A percentile compares a stretch with the other conserved stretches of the same genome.
phyloP scores from a whole-genome alignment of 2,797 vertebrate species.

The Adelosebastes latens region DNA sequence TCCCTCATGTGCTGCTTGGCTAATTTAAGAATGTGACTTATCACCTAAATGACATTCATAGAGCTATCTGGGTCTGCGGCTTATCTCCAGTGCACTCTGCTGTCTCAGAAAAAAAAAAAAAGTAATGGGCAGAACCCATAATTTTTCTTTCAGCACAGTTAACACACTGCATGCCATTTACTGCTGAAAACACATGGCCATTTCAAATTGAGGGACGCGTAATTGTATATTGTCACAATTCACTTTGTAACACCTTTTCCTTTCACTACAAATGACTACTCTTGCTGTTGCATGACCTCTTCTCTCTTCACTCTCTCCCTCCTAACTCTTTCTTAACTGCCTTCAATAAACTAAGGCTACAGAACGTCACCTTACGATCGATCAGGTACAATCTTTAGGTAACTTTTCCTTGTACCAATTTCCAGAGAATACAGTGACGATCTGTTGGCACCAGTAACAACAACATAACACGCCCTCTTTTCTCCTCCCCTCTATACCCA shows the following conservation, averaged over 20 bases:
- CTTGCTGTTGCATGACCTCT: constrained; percentile 52
- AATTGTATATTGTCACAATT: constrained; percentile 41
- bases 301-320: constrained; percentile 67
- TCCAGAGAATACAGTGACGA: constrained; percentile 63
- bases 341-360: constrained; percentile 87
- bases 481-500: neutral
- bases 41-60: constrained; percentile 67
- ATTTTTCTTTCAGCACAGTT: constrained; percentile 23
- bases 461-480: constrained; percentile 14
- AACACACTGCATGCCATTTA: constrained; percentile 37
- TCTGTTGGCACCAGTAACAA: constrained; percentile 9
- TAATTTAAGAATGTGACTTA: constrained; percentile 76
- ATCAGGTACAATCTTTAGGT: constrained; percentile 91
- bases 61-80: constrained; percentile 48
- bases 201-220: constrained; percentile 41
- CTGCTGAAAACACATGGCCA: constrained; percentile 12
- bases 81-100: constrained; percentile 57
- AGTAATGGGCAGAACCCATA: constrained; percentile 23
- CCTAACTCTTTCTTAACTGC: constrained; percentile 78
- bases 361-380: constrained; percentile 89
- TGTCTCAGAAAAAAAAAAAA: constrained; percentile 12
- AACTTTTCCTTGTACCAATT: constrained; percentile 84
- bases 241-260: constrained; percentile 40
- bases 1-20: constrained; percentile 58
- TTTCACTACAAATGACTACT: constrained; percentile 42